Evolutionary conservation across 2,888 invertebrate genomes (phyloP).

Genomic region (Mythimna albipuncta): DNA sequence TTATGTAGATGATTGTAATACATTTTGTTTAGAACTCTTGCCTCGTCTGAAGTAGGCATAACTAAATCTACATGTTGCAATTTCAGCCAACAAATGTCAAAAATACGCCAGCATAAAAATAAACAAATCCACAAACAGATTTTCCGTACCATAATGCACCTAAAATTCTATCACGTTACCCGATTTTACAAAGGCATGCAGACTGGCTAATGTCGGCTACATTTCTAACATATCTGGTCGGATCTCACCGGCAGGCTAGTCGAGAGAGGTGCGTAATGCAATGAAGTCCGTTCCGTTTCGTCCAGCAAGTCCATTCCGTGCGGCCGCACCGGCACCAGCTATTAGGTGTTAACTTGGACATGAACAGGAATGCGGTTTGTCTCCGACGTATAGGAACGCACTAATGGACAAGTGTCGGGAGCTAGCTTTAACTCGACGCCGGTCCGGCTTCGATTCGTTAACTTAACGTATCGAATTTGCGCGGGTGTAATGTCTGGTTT

Average conservation of each 20-base stretch:
- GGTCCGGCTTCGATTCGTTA: conserved; percentile 50
- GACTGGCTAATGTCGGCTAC: conserved; percentile 38
- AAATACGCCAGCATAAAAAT: conserved; percentile 1
- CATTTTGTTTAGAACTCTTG: too few species aligned
- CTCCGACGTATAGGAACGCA: conserved; percentile 58
- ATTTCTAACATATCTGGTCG: conserved; percentile 48
- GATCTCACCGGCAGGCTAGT: conserved; percentile 35
- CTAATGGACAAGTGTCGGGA: conserved; percentile 64
- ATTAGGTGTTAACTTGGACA: conserved; percentile 73
- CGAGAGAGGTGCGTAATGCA: conserved; percentile 70
- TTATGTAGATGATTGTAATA: too few species aligned
- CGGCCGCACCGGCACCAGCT: conserved; percentile 64
- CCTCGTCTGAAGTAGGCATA: too few species aligned
- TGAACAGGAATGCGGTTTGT: conserved; percentile 70
- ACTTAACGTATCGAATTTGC: conserved; percentile 42
- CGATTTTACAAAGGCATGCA: conserved; percentile 39
- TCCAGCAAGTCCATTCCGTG: conserved; percentile 71
- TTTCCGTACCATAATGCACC: conserved; percentile 18
- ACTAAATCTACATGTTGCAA: neutral
- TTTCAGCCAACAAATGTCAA: neutral
- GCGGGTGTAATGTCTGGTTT: conserved; percentile 26
- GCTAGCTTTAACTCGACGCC: conserved; percentile 51
- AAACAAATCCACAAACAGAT: conserved; percentile 7
- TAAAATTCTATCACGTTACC: conserved; percentile 18
- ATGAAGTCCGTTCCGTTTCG: conserved; percentile 65